Conservation (phyloP, 1,140 invertebrate species). For the Anastrepha ludens region DNA sequence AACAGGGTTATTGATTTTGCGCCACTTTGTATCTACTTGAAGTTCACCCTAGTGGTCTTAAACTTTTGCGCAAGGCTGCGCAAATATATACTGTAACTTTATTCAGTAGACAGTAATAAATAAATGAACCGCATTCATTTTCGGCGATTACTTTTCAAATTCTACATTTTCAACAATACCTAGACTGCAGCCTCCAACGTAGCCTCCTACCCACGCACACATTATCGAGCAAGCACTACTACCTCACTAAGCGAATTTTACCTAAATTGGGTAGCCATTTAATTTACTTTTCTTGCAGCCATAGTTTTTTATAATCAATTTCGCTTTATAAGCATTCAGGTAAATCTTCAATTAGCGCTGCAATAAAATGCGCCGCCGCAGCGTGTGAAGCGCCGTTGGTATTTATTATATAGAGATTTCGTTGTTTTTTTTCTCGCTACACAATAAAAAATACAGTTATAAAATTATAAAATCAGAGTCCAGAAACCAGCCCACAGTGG, state of each 20-base stretch:
- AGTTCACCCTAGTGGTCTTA: too few species aligned
- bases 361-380: slow-evolving; percentile 14
- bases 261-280: slow-evolving; percentile 13
- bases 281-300: slow-evolving; percentile 43
- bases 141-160: background rate
- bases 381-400: background rate
- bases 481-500: background rate
- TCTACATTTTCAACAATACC: background rate
- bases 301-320: slow-evolving; percentile 44
- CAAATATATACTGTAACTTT: background rate
- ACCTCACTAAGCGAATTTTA: background rate
- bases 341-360: slow-evolving; percentile 50
- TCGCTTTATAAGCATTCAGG: slow-evolving; percentile 39
- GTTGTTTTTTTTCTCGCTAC: background rate
- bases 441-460: slow-evolving; percentile 25
- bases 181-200: background rate
- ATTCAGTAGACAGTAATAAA: background rate
- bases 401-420: slow-evolving; percentile 1
- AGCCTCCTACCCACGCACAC: background rate
- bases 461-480: background rate
- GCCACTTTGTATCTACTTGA: too few species aligned
- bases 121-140: background rate
- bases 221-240: background rate
- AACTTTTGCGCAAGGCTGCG: too few species aligned
- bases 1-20: too few species aligned